Evolutionary conservation across 1,140 invertebrate genomes (phyloP).

Genomic region (Proctacanthus coquilletti): DNA sequence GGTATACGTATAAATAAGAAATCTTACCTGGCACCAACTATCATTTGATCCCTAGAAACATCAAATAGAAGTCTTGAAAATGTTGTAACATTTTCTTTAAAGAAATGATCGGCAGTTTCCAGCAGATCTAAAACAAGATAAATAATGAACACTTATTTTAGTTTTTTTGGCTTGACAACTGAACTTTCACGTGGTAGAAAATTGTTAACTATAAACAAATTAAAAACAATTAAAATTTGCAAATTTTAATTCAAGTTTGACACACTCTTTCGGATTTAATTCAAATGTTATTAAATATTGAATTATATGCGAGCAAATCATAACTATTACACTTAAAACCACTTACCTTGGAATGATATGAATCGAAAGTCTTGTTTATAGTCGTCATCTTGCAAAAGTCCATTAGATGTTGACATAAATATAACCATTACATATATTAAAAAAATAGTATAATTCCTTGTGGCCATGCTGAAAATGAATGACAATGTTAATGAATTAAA

Average conservation of each 20-base stretch:
- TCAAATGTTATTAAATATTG: constrained; percentile 15
- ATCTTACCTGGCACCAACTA: constrained; percentile 61
- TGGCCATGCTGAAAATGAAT: too few species aligned
- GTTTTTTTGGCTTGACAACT: background rate
- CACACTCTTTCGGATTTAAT: constrained; percentile 15
- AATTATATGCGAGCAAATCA: constrained; percentile 15
- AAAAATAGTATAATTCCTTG: too few species aligned
- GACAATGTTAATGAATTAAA: too few species aligned
- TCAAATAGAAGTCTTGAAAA: constrained; percentile 70
- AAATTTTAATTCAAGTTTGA: constrained; percentile 15
- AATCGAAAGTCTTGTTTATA: constrained; percentile 21
- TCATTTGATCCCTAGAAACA: constrained; percentile 62
- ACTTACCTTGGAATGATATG: constrained; percentile 34
- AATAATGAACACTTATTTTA: constrained; percentile 1
- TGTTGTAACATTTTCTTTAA: constrained; percentile 46
- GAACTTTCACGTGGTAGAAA: background rate
- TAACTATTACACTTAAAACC: constrained; percentile 6
- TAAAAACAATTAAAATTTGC: constrained; percentile 8
- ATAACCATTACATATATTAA: too few species aligned
- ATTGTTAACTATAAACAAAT: constrained; percentile 1
- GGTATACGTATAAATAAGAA: too few species aligned
- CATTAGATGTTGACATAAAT: too few species aligned
- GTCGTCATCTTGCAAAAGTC: too few species aligned
- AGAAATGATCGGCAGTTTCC: constrained; percentile 39
- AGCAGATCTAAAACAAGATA: constrained; percentile 32